These are phyloP conservation scores for Brachystomella parvula DNA, from an alignment of 1,140 invertebrate genomes.

Conservation along the genomic window DNA sequence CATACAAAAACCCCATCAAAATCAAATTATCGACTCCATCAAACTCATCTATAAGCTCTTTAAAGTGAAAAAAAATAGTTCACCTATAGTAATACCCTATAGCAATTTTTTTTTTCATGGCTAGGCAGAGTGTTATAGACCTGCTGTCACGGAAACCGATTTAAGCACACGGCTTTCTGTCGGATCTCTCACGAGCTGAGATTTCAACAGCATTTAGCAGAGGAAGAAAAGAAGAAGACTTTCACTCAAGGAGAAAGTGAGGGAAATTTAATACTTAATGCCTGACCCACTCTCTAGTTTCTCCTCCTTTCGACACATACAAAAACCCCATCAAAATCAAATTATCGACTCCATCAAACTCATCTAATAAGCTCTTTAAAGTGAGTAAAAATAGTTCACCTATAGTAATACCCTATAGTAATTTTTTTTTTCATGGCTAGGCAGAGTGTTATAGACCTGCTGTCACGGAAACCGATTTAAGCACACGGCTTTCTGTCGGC, in stretches of 20 bases:
- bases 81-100: too few relatives aligned
- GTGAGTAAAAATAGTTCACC: too few relatives aligned
- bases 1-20: conserved; percentile 5
- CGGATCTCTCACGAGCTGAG: neutral
- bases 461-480: too few relatives aligned
- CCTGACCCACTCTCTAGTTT: neutral
- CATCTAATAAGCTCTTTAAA: neutral
- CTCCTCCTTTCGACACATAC: neutral
- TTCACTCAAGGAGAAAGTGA: neutral
- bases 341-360: neutral
- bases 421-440: too few relatives aligned
- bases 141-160: too few relatives aligned
- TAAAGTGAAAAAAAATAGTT: too few relatives aligned
- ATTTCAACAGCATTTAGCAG: conserved; percentile 7
- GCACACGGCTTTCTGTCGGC: too few relatives aligned
- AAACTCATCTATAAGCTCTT: neutral
- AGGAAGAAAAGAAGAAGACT: conserved; percentile 1
- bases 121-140: too few relatives aligned
- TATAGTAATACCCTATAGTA: too few relatives aligned
- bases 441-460: too few relatives aligned
- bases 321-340: conserved; percentile 6
- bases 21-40: neutral
- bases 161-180: too few relatives aligned
- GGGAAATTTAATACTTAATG: neutral
- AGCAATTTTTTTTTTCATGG: too few relatives aligned